Percentiles rank a stretch among this genome's conserved stretches.
These are phyloP conservation scores for Nothocercus julius DNA, from an alignment of 2,113 vertebrate species.

Conservation along the genomic window DNA sequence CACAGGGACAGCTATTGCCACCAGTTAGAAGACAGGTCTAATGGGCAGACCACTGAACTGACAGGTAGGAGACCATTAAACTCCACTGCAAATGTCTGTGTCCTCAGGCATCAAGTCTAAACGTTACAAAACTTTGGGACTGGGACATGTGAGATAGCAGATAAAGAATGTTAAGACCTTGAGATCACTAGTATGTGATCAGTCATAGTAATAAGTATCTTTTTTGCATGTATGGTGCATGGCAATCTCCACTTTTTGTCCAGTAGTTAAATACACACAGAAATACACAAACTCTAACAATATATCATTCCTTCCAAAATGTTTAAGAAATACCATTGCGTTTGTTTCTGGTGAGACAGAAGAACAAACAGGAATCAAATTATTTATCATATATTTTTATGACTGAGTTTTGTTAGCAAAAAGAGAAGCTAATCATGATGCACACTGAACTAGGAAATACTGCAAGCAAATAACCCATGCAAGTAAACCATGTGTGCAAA, in stretches of 20 bases:
- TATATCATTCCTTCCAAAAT: background rate
- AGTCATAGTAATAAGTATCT: background rate
- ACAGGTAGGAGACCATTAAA: background rate
- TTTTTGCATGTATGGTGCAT: background rate
- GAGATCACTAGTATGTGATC: background rate
- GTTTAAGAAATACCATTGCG: background rate
- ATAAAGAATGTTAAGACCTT: background rate
- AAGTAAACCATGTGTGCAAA: background rate
- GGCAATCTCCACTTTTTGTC: background rate
- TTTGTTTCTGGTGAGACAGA: background rate
- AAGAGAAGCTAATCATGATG: background rate
- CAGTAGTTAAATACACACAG: background rate
- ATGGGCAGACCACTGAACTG: background rate
- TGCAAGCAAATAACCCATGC: background rate
- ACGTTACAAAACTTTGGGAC: background rate
- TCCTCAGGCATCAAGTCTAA: accelerated
- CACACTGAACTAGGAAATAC: background rate
- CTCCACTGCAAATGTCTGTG: background rate
- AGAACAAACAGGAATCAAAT: background rate
- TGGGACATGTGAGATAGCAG: background rate
- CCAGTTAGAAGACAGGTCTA: background rate
- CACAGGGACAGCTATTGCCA: background rate
- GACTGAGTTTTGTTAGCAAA: background rate
- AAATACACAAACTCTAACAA: background rate
- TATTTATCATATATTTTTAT: background rate